These are phyloP conservation scores for Dorcus parallelipipedus DNA, from an alignment of 2,888 invertebrate species.

Conservation along the genomic window DNA sequence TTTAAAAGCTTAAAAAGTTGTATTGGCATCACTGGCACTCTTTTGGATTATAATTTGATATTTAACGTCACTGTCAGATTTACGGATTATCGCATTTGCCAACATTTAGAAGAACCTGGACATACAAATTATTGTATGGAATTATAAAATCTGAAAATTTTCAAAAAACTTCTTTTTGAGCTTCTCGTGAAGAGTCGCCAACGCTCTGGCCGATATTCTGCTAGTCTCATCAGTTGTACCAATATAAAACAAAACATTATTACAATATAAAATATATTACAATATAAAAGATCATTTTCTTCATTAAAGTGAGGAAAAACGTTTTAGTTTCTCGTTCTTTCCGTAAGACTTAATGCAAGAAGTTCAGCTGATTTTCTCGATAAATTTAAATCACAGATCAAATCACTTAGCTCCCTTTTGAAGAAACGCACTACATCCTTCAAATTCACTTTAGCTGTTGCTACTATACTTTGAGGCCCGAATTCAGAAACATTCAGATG, in stretches of 20 bases:
- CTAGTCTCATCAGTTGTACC: too few species aligned
- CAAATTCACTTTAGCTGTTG: neutral
- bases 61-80: too few species aligned
- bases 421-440: neutral
- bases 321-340: neutral
- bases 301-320: neutral
- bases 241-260: neutral
- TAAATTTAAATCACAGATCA: conserved; percentile 3
- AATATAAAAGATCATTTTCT: neutral
- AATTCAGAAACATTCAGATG: neutral
- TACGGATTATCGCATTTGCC: too few species aligned
- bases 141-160: too few species aligned
- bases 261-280: neutral
- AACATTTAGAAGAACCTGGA: too few species aligned
- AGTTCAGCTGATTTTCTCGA: neutral
- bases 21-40: too few species aligned
- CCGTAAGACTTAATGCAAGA: neutral
- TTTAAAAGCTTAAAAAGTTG: too few species aligned
- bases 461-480: neutral
- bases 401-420: neutral
- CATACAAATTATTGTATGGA: too few species aligned
- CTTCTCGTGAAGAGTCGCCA: neutral
- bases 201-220: neutral
- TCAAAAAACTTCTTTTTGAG: neutral
- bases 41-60: too few species aligned